Percentiles rank a stretch among this genome's conserved stretches.
phyloP scores from a whole-genome alignment of 2,113 vertebrate genomes.

The Empidonax traillii region DNA sequence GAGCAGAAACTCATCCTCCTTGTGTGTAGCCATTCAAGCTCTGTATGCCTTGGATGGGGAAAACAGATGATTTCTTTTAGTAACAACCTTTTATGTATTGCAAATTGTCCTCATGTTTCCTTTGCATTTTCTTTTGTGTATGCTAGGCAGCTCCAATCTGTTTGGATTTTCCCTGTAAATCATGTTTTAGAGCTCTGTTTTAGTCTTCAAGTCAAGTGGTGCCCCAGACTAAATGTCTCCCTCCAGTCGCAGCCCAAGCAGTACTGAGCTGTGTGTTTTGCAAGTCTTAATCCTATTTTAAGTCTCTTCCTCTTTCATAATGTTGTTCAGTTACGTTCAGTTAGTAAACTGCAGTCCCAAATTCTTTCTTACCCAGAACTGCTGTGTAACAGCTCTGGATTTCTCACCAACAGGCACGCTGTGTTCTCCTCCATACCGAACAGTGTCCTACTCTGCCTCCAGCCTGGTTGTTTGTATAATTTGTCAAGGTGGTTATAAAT shows the following conservation, averaged over 20 bases:
- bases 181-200: neutral
- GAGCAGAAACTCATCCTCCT: neutral
- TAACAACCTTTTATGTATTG: neutral
- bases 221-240: neutral
- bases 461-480: neutral
- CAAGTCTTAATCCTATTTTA: neutral
- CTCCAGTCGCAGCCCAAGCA: neutral
- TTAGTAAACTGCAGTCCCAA: neutral
- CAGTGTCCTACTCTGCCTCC: neutral
- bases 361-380: neutral
- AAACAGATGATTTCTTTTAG: neutral
- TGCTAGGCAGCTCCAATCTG: neutral
- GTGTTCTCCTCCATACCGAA: neutral
- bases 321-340: neutral
- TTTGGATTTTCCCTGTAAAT: neutral
- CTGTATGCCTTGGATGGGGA: neutral
- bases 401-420: neutral
- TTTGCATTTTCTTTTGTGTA: neutral
- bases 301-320: constrained; percentile 19
- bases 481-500: neutral
- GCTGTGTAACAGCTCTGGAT: neutral
- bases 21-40: neutral
- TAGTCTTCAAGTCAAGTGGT: neutral
- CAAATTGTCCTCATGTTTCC: neutral
- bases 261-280: neutral